phyloP scores from a whole-genome alignment of 2,888 invertebrate species.

The Rutpela maculata region DNA sequence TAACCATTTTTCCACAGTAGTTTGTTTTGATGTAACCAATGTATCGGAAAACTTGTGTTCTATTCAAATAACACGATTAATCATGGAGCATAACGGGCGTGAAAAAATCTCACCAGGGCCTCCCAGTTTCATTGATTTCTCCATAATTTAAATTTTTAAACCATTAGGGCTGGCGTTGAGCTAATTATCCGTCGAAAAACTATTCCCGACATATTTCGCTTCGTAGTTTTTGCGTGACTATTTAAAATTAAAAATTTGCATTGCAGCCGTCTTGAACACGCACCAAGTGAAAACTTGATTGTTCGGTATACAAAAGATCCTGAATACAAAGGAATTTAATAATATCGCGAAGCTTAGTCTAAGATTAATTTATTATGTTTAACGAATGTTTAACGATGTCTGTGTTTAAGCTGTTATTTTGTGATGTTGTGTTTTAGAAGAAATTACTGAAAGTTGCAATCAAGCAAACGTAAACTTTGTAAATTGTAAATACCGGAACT shows the following conservation, averaged over 20 bases:
- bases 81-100: background rate
- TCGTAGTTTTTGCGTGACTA: background rate
- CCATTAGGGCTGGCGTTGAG: background rate
- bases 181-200: background rate
- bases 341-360: background rate
- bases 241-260: background rate
- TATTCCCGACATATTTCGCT: background rate
- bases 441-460: no score
- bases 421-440: no score
- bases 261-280: background rate
- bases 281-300: background rate
- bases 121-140: conserved; percentile 1
- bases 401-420: no score
- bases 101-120: conserved; percentile 1
- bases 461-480: no score
- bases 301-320: background rate
- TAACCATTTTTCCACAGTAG: background rate
- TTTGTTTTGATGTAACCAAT: background rate
- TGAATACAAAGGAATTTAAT: background rate
- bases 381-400: no score
- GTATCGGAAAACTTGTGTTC: conserved; percentile 3
- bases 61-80: conserved; percentile 2
- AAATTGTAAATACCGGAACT: no score
- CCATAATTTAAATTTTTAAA: conserved; percentile 1
- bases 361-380: no score